Percentiles rank a stretch among this genome's conserved stretches.
Evolutionary conservation across 64 coral and sea anemone genomes (phyloP).

Genomic region (Porites lutea): DNA sequence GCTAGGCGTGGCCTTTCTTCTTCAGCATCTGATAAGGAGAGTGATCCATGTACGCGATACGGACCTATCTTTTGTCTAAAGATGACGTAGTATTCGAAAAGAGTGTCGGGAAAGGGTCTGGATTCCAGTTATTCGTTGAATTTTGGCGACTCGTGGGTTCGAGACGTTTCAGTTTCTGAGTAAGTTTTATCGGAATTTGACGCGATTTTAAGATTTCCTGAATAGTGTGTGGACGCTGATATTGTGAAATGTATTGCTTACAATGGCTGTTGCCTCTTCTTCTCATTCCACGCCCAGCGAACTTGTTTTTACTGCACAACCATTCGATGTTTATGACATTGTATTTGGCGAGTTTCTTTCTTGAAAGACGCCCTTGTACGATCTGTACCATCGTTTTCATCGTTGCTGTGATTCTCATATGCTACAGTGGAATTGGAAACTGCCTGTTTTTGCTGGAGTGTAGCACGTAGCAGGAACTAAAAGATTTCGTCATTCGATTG

Average conservation of each 20-base stretch:
- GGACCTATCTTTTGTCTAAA: no score
- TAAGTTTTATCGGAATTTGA: neutral
- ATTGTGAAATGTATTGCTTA: conserved; percentile 94
- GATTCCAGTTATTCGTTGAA: neutral
- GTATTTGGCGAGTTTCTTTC: conserved; percentile 96
- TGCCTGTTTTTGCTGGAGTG: conserved; percentile 96
- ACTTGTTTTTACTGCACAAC: conserved; percentile 92
- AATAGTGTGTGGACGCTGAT: neutral
- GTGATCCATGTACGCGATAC: neutral
- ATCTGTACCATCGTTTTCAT: conserved; percentile 99
- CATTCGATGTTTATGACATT: conserved; percentile 99
- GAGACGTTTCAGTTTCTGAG: neutral
- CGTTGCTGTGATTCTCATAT: conserved; percentile 94
- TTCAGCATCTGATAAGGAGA: no score
- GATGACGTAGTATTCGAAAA: no score
- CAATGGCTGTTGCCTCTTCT: conserved; percentile 97
- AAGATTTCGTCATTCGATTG: neutral
- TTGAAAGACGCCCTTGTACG: conserved; percentile 99
- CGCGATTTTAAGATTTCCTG: neutral
- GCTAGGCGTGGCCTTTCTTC: no score
- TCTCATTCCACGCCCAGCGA: conserved; percentile 94
- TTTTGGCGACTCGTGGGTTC: neutral
- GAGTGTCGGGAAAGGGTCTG: no score
- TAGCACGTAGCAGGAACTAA: conserved; percentile 59
- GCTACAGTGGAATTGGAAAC: conserved; percentile 99